Evolutionary conservation across 2,797 vertebrate species (phyloP), one percentile per base, ranked within the genome.

Genomic region (Artibeus lituratus): DNA sequence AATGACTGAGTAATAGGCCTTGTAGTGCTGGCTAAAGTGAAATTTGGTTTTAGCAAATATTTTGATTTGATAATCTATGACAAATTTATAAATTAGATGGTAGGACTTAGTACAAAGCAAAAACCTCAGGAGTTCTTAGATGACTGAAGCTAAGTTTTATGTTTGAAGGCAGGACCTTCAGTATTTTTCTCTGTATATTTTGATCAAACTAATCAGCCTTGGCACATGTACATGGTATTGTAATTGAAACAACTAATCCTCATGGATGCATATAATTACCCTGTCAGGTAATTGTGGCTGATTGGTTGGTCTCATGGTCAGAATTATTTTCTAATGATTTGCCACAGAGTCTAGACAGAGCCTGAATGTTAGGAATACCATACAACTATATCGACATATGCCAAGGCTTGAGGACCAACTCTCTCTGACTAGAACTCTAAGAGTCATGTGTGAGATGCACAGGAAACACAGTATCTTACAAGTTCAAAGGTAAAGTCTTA

Each of bases 181-280:
- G 8, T 93, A 42, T 11, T 67, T 80, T 44, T 37, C 16, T 87
- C 55, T 96, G 18, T 49, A 29, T 42, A 22, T 73, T 94, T 91
- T 89, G 21, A 90, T 89, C 80, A 84, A 93, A 91, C 70, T 84
- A 81, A 42, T 62, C 76, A 73, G 70, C 35, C 87, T 87, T 77
- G 19, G 42, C 51, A 3, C 24, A 82, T 89, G 42, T 91, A 87
- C 67, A 82, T 47, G 49, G 39, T 84, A 26, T 57, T 77, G 24
- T 97, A 94, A 94, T 94, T 97, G 53, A 90, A 96, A 90, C 21
- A 96, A 74, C 19, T 57, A 93, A 95, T 90, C 57, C 29, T 92
- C 7, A 8, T 69, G 37, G 22, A 82, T 90, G 55, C 5, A 19
- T 82, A 14, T 90, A 93, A 96, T 96, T 93, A 90, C 9, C 77